Base-by-base conservation (phyloP, 2,797 vertebrate genomes). In the Hypotaenidia okinawae region DNA sequence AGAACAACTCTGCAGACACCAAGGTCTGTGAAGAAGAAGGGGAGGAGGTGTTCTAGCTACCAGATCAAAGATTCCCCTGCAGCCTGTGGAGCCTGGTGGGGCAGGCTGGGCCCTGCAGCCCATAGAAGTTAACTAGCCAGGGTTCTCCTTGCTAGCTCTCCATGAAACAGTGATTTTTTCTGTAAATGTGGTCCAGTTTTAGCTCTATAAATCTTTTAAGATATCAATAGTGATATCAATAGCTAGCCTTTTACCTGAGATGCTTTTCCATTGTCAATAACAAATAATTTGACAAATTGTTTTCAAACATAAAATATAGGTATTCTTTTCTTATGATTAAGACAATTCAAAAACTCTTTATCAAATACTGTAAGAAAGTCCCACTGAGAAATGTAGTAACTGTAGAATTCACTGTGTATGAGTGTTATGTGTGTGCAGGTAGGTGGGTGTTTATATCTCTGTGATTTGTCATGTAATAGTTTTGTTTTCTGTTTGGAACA, bases 381-480 rank as follows among this genome's bases (percentile, higher is more conserved):
- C n/a, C 33, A 14, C 5, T 47, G 63, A 27, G 14, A 52, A 16
- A 35, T 81, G 10, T 47, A 24, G 5, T 25, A 79, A 66, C 27
- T 17, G 5, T 63, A 28, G 16, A 59, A 77, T 9, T 45, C 1
- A 0, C 5, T 16, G 55, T 57, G 19, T 54, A 16, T 0, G 2
- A 47, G 7, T 22, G 13, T 22, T 51, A 2, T 15, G 39, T 35
- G 4, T 43, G 27, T 12, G 11, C 5, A 63, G 13, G 6, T 5
- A 32, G n/a, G 17, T 39, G 30, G 8, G 8, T 74, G 21, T 9
- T 49, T 49, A 39, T 16, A 8, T 23, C 4, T 23, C 5, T 76
- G 19, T 25, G 16, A 78, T 64, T 32, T 62, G 12, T 80, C 30
- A 69, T 13, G 6, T 16, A 64, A 84, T 16, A 55, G 3, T n/a